Evolutionary conservation across 1,140 invertebrate genomes (phyloP), one percentile per base, ranked within the genome.

Genomic region (Zaprionus camerounensis): DNA sequence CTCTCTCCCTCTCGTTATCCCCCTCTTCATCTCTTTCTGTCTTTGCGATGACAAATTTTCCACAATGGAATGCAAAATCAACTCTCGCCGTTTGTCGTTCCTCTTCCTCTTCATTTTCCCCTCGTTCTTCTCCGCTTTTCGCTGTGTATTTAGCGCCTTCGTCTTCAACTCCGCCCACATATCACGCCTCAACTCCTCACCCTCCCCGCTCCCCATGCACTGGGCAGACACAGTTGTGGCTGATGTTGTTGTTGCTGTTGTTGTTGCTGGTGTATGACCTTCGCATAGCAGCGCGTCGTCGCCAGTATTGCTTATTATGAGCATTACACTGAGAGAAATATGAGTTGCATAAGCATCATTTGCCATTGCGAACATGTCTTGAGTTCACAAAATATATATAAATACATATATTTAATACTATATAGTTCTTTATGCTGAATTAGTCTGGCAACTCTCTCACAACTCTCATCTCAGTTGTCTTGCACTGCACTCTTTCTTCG

Each of bases 251-350:
- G 0, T 31, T 59, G 65, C 7, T 71, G 68, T 66, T 61, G 62
- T 61, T 76, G 70, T 70, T 58, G 74, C 69, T 67, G 49, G 65
- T 69, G 63, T 74, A 66, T 84, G 84, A 88, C 84, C 84, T 88
- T 88, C 84, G 85, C 84, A 88, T 88, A 90, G 85, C 85, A 79
- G 87, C 82, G 85, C 85, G 84, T 87, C 69, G 78, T 72, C 62
- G 64, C 82, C 83, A 87, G 80, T 76, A 68, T 76, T 71, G 85
- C 84, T 88, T 83, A 88, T 81, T 87, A 83, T 88, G 80, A 90
- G 80, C 78, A 80, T 65, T 86, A 82, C 82, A 76, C 74, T 62
- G 63, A 22, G 41, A 41, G 38, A 26, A 65, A 24, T 13, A 6
- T 12, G 20, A 4, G 46, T 2, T 13, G 36, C 34, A n/a, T 15